Base-by-base conservation (phyloP, 2,888 invertebrate genomes). In the Phymatocera aterrima region DNA sequence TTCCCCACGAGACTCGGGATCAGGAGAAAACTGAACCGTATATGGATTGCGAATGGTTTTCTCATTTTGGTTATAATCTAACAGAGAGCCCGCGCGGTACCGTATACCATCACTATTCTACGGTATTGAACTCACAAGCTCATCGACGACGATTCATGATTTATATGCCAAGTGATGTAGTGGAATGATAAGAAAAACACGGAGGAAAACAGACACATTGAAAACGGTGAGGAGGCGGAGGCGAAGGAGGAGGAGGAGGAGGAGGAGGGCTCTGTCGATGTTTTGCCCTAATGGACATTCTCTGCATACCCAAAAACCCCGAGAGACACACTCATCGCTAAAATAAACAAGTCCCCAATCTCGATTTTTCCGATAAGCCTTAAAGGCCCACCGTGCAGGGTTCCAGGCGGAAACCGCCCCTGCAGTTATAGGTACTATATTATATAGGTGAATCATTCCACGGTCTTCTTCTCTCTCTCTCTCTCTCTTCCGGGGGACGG, bases 231-330 rank as follows among this genome's bases (percentile, higher is more conserved):
- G n/a, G 54, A 18, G 43, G 43, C 57, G 24, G 21, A 54, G 24
- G 18, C 18, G 24, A 8, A 28, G 24, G 28, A 57, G 28, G 15
- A 24, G 28, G 12, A 28, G 57, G 28, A 28, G 21, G 57, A 57
- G 28, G 28, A 28, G 28, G n/a, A n/a, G n/a, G n/a, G 21, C 43
- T 43, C 43, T 43, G 24, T 68, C 46, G 46, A 64, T 74, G 61
- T 80, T 80, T 81, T 77, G 77, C 78, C 81, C 81, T 84, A 84
- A 84, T 84, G 84, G 84, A 84, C 82, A 83, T 84, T 84, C 84
- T 81, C 43, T 57, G 79, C 80, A 78, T 81, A 79, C 81, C 78
- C 40, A 75, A 75, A 75, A 43, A 21, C 75, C 57, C 37, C n/a
- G n/a, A n/a, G 28, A 57, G 75, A 75, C 75, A 75, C 75, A 75